Conservation (phyloP, 2,888 invertebrate genomes). For the Platynereis dumerilii region DNA sequence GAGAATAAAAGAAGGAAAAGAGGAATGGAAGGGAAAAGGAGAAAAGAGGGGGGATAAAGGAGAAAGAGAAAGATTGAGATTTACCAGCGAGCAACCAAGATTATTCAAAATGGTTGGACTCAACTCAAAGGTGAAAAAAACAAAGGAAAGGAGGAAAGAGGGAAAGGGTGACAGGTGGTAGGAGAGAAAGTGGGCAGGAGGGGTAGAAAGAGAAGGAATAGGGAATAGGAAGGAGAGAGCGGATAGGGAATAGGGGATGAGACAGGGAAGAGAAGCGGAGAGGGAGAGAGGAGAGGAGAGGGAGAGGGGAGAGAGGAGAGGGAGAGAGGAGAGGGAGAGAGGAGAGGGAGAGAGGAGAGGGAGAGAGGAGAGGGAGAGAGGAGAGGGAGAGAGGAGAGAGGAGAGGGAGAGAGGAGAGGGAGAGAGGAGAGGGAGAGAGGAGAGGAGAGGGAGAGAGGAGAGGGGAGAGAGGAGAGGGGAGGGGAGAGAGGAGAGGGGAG, state of each 20-base stretch:
- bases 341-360: neutral
- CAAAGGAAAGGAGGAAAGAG: neutral
- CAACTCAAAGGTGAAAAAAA: neutral
- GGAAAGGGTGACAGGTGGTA: too few relatives aligned
- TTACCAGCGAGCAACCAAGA: too few relatives aligned
- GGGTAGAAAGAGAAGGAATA: too few relatives aligned
- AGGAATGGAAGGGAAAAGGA: too few relatives aligned
- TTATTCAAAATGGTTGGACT: too few relatives aligned
- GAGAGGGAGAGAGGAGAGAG: neutral
- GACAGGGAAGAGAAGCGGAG: neutral
- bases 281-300: neutral
- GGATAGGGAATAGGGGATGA: too few relatives aligned
- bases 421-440: neutral
- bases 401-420: neutral
- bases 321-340: neutral
- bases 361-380: neutral
- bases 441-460: neutral
- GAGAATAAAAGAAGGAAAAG: too few relatives aligned
- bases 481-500: neutral
- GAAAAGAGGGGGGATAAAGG: too few relatives aligned
- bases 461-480: neutral
- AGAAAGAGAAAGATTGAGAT: too few relatives aligned
- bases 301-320: neutral
- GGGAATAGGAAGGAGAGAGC: too few relatives aligned
- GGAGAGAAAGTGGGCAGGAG: too few relatives aligned